Evolutionary conservation across 2,797 vertebrate species (phyloP).

Genomic region (Taenioides sp.): DNA sequence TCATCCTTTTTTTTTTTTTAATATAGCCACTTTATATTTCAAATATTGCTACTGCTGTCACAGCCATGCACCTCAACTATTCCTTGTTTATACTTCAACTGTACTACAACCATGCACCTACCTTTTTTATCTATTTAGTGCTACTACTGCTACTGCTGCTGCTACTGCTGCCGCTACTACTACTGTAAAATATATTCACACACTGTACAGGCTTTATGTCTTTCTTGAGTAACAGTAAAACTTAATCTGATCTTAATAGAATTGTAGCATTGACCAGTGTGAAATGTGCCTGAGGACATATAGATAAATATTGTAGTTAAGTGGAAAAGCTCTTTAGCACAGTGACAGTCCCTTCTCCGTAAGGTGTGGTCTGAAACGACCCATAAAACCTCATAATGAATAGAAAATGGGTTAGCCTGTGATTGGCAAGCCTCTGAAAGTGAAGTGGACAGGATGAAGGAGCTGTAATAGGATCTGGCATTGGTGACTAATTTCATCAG

Average conservation of each 20-base stretch:
- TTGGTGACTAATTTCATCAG: slow-evolving; percentile 52
- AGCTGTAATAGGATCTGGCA: slow-evolving; percentile 65
- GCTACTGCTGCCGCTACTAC: not conserved
- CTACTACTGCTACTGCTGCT: not conserved
- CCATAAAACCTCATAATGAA: slow-evolving; percentile 67
- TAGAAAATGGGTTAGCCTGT: slow-evolving; percentile 45
- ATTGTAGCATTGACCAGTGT: slow-evolving; percentile 7
- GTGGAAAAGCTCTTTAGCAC: slow-evolving; percentile 16
- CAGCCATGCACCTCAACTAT: not conserved
- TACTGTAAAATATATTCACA: not conserved
- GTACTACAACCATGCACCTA: not conserved
- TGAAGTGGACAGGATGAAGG: slow-evolving; percentile 53
- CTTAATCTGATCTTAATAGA: not conserved
- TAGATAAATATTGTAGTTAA: slow-evolving; percentile 37
- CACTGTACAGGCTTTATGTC: not conserved
- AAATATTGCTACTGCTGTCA: no score
- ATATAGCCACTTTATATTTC: no score
- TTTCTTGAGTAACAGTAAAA: slow-evolving; percentile 2
- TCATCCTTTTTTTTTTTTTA: no score
- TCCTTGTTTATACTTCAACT: not conserved
- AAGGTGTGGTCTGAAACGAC: slow-evolving; percentile 33
- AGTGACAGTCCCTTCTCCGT: slow-evolving; percentile 25
- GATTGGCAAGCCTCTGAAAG: slow-evolving; percentile 62
- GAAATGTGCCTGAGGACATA: slow-evolving; percentile 21
- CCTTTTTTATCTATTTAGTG: no score